Conservation (phyloP, 2,888 invertebrate species). For the Cecidostiba fungosa region DNA sequence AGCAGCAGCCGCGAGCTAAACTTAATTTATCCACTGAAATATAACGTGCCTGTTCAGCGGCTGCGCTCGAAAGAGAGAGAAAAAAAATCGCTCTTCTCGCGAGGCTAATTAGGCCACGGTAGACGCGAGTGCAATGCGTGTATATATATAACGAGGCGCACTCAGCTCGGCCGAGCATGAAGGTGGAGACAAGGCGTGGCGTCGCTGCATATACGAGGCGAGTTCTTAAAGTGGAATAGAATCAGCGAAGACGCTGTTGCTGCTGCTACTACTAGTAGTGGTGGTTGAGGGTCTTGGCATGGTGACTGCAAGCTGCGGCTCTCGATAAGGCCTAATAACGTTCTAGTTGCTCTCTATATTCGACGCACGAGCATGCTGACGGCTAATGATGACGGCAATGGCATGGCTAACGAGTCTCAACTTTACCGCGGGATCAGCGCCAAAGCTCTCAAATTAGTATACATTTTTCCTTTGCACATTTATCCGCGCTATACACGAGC, state of each 20-base stretch:
- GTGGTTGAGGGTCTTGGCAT: neutral
- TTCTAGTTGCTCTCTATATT: neutral
- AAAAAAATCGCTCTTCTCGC: constrained; percentile 37
- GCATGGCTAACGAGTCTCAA: constrained; percentile 50
- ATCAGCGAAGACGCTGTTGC: neutral
- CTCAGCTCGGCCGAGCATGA: constrained; percentile 68
- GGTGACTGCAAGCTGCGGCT: neutral
- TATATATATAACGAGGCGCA: neutral
- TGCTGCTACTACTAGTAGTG: neutral
- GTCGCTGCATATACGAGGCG: neutral
- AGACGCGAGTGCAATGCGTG: constrained; percentile 39
- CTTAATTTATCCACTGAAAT: constrained; percentile 15
- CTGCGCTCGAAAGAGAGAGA: neutral
- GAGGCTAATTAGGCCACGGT: constrained; percentile 71
- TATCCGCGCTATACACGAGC: too few relatives aligned
- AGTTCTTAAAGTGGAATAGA: constrained; percentile 39
- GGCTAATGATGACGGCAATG: constrained; percentile 41
- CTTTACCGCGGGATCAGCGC: neutral
- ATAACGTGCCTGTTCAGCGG: neutral
- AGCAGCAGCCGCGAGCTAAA: constrained; percentile 8
- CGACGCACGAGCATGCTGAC: neutral
- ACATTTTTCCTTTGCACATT: neutral
- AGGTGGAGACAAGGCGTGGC: constrained; percentile 67
- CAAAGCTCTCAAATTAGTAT: neutral
- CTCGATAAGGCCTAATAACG: neutral